These are phyloP conservation scores for Cryptus armator DNA, from an alignment of 2,888 invertebrate genomes.

Conservation along the genomic window DNA sequence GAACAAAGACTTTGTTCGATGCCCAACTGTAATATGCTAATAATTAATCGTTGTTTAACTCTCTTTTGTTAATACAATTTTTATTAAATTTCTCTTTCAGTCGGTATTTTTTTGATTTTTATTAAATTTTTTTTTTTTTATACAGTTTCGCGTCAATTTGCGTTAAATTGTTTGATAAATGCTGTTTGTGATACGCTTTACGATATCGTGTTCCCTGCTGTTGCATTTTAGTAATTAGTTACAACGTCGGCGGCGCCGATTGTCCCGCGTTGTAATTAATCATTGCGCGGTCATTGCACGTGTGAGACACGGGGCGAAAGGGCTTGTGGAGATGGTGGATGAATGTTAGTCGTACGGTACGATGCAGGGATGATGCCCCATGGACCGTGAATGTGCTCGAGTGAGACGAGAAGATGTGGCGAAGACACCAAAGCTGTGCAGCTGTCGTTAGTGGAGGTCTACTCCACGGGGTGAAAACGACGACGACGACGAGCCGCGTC, in stretches of 20 bases:
- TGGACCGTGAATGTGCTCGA: conserved; percentile 53
- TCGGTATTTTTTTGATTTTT: not conserved
- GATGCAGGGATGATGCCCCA: conserved; percentile 65
- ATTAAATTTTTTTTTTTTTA: not conserved
- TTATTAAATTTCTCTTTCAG: not conserved
- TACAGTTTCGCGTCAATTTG: not conserved
- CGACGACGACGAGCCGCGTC: conserved; percentile 35
- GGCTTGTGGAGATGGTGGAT: conserved; percentile 29
- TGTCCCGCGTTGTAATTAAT: conserved; percentile 58
- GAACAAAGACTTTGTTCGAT: too few relatives aligned
- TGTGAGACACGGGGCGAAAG: conserved; percentile 56
- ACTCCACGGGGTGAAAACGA: conserved; percentile 61
- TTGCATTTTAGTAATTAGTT: conserved; percentile 17
- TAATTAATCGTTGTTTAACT: too few relatives aligned
- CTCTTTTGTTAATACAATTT: not conserved
- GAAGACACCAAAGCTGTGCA: conserved; percentile 49
- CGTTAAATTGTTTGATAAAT: not conserved
- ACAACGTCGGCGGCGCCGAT: conserved; percentile 19
- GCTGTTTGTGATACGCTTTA: not conserved
- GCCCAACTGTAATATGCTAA: too few relatives aligned
- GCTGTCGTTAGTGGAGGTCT: conserved; percentile 68
- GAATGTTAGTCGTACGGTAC: conserved; percentile 36
- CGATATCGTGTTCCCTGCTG: not conserved
- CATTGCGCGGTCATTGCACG: conserved; percentile 55
- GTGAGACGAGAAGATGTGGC: conserved; percentile 28